phyloP scores from a whole-genome alignment of 2,888 invertebrate genomes.

The Metalampra italica region DNA sequence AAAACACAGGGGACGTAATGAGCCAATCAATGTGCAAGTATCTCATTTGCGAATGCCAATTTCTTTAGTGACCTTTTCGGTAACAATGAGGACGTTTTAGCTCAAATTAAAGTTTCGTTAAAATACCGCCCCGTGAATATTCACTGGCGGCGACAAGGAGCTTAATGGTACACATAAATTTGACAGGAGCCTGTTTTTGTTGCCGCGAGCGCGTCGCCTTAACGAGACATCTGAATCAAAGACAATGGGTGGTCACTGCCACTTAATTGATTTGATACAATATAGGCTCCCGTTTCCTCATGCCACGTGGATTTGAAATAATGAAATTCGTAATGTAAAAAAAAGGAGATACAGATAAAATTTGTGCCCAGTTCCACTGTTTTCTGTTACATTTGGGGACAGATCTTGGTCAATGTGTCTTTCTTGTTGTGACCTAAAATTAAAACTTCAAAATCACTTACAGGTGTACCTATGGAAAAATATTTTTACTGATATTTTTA shows the following conservation, averaged over 20 bases:
- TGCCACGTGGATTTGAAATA: constrained; percentile 20
- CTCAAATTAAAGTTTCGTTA: constrained; percentile 63
- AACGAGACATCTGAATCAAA: constrained; percentile 62
- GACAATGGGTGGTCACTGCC: constrained; percentile 56
- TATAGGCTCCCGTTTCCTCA: constrained; percentile 14
- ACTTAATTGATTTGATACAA: constrained; percentile 52
- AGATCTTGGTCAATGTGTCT: no score
- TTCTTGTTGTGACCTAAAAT: no score
- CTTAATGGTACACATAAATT: constrained; percentile 62
- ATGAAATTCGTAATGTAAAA: constrained; percentile 17
- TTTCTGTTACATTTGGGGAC: constrained; percentile 2
- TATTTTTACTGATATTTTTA: no score
- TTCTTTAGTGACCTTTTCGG: constrained; percentile 34
- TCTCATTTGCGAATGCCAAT: constrained; percentile 31
- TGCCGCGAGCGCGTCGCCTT: constrained; percentile 33
- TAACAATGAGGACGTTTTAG: constrained; percentile 46
- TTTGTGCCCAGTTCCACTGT: constrained; percentile 11
- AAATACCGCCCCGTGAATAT: constrained; percentile 48
- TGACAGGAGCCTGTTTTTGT: constrained; percentile 47
- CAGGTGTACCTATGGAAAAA: no score
- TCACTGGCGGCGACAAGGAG: constrained; percentile 36
- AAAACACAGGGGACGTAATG: constrained; percentile 46
- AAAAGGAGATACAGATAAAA: constrained; percentile 20
- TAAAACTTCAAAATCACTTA: no score
- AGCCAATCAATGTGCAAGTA: constrained; percentile 48